These are phyloP conservation scores for Paedocypris sp. DNA, from an alignment of 2,113 vertebrate species.

Conservation along the genomic window DNA sequence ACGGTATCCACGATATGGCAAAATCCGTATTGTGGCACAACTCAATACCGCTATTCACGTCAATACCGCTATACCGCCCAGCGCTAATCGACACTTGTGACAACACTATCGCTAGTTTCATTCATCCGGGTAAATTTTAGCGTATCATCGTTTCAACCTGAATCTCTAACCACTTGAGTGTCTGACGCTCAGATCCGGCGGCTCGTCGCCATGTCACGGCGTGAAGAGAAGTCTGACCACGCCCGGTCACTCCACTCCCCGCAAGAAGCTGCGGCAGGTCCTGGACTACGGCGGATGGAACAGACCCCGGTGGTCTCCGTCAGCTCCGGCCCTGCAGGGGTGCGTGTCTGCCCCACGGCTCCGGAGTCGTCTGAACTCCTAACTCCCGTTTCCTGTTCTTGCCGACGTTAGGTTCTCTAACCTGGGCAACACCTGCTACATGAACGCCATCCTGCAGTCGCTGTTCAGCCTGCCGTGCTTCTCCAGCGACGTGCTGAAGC, in stretches of 20 bases:
- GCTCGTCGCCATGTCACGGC: constrained; percentile 62
- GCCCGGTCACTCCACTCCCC: constrained; percentile 83
- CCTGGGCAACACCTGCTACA: constrained; percentile 96
- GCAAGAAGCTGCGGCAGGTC: constrained; percentile 82
- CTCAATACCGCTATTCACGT: no score
- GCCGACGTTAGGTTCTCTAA: constrained; percentile 91
- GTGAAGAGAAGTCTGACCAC: constrained; percentile 84
- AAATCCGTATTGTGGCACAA: no score
- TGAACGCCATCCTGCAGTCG: constrained; percentile 97
- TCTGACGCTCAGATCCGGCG: constrained; percentile 56
- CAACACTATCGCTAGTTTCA: no score
- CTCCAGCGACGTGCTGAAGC: constrained; percentile 87
- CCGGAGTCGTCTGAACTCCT: no score
- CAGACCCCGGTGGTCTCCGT: constrained; percentile 73
- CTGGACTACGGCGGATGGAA: constrained; percentile 95
- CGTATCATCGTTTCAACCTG: no score
- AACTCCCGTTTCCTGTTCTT: no score
- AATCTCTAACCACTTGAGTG: background rate
- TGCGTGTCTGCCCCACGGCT: constrained; percentile 38
- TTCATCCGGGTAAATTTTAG: no score
- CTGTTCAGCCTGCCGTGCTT: constrained; percentile 95
- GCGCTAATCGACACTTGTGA: no score
- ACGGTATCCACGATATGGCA: no score
- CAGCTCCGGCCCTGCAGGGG: constrained; percentile 89
- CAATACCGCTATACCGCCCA: no score